A percentile compares a stretch with the other conserved stretches of the same genome.
Evolutionary conservation across 1,140 invertebrate genomes (phyloP).

Genomic region (Zaprionus taronus): DNA sequence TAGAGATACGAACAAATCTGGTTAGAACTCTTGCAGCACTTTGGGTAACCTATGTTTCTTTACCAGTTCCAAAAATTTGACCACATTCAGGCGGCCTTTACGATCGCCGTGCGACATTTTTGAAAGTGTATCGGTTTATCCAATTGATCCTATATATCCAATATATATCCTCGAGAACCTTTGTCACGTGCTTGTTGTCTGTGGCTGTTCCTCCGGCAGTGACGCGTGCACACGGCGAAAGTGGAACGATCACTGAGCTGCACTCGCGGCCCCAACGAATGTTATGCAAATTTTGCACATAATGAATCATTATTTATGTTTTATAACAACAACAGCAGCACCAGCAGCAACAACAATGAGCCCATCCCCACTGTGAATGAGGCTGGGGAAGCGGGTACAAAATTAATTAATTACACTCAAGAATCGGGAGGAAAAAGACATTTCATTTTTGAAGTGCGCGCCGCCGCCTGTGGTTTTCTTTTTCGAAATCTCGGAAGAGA

Average conservation of each 20-base stretch:
- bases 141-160: constrained; percentile 1
- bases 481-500: background rate
- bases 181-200: background rate
- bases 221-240: constrained; percentile 53
- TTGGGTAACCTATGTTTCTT: constrained; percentile 1
- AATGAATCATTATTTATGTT: constrained; percentile 38
- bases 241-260: constrained; percentile 62
- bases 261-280: constrained; percentile 22
- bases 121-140: background rate
- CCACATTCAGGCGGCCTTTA: constrained; percentile 74
- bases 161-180: constrained; percentile 3
- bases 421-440: constrained; percentile 75
- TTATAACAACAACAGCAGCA: constrained; percentile 6
- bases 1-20: constrained; percentile 8
- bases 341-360: constrained; percentile 15
- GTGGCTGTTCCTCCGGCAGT: constrained; percentile 10
- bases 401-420: constrained; percentile 84
- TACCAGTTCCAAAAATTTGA: constrained; percentile 84
- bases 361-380: background rate
- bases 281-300: constrained; percentile 48
- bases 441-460: constrained; percentile 60
- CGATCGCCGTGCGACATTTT: constrained; percentile 82
- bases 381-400: constrained; percentile 41
- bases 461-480: constrained; percentile 12
- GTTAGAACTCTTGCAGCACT: background rate